phyloP scores from a whole-genome alignment of 2,888 invertebrate genomes.

The Euplexia lucipara region DNA sequence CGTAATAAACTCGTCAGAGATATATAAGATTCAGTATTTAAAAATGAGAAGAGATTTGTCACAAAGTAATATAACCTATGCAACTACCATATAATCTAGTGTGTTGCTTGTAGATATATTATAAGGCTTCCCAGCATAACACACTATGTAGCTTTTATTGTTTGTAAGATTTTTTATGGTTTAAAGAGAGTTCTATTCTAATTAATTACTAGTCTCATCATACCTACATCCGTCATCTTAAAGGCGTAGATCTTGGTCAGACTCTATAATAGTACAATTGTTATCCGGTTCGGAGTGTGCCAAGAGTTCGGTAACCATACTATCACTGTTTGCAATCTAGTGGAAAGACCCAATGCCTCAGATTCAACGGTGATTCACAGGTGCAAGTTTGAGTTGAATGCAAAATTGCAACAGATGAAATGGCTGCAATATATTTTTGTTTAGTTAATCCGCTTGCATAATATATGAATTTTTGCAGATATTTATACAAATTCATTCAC shows the following conservation, averaged over 20 bases:
- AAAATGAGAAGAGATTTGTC: no score
- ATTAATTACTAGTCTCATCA: neutral
- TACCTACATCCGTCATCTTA: conserved; percentile 4
- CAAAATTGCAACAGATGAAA: conserved; percentile 14
- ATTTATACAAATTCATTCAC: neutral
- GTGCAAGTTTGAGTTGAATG: neutral
- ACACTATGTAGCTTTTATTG: no score
- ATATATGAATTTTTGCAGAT: neutral
- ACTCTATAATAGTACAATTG: conserved; percentile 6
- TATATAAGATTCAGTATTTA: no score
- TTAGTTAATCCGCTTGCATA: neutral
- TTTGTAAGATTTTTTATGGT: no score
- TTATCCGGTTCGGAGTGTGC: conserved; percentile 31
- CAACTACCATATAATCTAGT: no score
- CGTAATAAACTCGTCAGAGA: no score
- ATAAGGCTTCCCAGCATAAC: no score
- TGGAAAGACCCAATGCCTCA: conserved; percentile 44
- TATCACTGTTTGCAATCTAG: conserved; percentile 22
- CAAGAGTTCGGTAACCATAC: conserved; percentile 37
- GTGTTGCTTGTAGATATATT: no score
- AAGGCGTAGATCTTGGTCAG: neutral
- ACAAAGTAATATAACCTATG: no score
- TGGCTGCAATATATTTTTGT: neutral
- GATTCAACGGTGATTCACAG: conserved; percentile 37
- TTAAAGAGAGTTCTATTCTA: no score